A percentile compares a stretch with the other conserved stretches of the same genome.
Evolutionary conservation across 2,113 vertebrate genomes (phyloP).

Genomic region (Actenoides hombroni): DNA sequence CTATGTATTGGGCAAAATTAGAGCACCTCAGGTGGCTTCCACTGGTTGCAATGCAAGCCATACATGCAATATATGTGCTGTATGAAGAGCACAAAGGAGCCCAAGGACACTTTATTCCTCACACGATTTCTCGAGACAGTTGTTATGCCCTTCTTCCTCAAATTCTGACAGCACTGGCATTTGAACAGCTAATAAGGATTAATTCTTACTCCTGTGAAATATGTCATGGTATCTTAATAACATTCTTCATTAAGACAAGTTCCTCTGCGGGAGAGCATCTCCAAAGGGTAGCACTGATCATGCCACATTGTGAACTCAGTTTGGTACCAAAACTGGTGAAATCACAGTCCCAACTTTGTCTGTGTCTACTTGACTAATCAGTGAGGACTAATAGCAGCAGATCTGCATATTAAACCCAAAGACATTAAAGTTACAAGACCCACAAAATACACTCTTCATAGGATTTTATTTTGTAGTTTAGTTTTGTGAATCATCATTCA

Average conservation of each 20-base stretch:
- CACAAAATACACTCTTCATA: neutral
- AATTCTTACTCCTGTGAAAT: neutral
- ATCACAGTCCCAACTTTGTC: neutral
- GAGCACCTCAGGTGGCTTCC: neutral
- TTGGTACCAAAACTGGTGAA: neutral
- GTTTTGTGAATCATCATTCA: neutral
- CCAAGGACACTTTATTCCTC: neutral
- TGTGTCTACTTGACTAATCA: neutral
- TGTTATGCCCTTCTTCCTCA: neutral
- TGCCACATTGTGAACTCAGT: neutral
- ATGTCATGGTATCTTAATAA: too few relatives aligned
- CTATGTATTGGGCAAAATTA: neutral
- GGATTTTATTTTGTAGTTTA: neutral
- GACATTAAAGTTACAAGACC: accelerated
- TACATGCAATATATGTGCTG: neutral
- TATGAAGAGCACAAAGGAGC: neutral
- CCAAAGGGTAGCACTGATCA: neutral
- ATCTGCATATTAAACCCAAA: neutral
- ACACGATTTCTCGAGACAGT: neutral
- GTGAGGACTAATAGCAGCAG: neutral
- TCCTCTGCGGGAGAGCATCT: neutral
- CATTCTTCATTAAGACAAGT: neutral
- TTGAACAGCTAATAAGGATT: neutral
- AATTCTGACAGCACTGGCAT: neutral
- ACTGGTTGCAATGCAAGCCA: neutral